Evolutionary conservation across 2,113 vertebrate genomes (phyloP).

Genomic region (Phyllopteryx taeniolatus): DNA sequence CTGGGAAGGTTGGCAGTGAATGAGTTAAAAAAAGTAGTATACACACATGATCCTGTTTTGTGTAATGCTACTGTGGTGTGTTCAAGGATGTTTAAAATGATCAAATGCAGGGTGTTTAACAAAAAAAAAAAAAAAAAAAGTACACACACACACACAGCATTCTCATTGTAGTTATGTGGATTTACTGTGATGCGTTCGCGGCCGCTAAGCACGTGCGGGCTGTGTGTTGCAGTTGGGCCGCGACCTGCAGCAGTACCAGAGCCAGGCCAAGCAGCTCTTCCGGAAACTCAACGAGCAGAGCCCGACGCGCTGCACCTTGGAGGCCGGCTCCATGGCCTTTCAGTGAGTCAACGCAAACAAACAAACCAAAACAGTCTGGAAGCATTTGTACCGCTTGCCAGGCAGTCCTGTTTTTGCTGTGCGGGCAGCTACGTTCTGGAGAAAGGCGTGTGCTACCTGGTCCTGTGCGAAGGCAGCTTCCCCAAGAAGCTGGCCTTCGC

Average conservation of each 20-base stretch:
- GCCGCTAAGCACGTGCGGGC: not conserved
- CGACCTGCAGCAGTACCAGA: conserved; percentile 97
- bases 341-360: conserved; percentile 80
- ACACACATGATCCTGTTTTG: no score
- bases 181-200: not conserved
- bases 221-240: conserved; percentile 81
- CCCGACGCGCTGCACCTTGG: conserved; percentile 90
- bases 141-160: no score
- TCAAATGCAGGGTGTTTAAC: no score
- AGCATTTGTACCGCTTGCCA: not conserved
- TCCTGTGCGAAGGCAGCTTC: conserved; percentile 91
- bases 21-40: no score
- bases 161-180: no score
- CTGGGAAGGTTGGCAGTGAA: no score
- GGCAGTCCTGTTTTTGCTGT: not conserved
- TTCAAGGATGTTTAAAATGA: no score
- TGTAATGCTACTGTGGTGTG: no score
- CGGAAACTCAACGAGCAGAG: conserved; percentile 96
- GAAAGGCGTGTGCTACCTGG: conserved; percentile 92
- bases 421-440: conserved; percentile 86
- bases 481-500: conserved; percentile 96
- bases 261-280: conserved; percentile 96
- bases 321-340: conserved; percentile 91
- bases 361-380: not conserved
- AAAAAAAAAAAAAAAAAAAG: not conserved